Evolutionary conservation across 2,113 vertebrate genomes (phyloP).

Genomic region (Laterallus jamaicensis): DNA sequence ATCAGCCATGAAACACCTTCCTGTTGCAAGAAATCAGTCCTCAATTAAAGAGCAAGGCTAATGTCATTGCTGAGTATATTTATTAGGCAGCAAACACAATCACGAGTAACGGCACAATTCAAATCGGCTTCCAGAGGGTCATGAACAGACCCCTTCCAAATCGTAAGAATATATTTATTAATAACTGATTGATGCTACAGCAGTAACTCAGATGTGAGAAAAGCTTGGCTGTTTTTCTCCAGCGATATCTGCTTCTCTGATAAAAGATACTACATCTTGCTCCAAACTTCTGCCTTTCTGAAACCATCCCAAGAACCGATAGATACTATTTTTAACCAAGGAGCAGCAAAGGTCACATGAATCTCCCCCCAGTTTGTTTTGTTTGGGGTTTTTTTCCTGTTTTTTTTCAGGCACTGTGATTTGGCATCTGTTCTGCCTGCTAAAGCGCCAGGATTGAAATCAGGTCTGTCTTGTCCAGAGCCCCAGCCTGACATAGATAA

Average conservation of each 20-base stretch:
- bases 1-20: slow-evolving; percentile 36
- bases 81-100: background rate
- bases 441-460: background rate
- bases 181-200: background rate
- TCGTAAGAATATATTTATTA: background rate
- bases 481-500: background rate
- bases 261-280: background rate
- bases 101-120: background rate
- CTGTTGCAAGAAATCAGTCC: slow-evolving; percentile 12
- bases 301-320: background rate
- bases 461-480: background rate
- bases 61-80: background rate
- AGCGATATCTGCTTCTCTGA: background rate
- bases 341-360: background rate
- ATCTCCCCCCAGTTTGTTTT: background rate
- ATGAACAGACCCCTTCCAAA: background rate
- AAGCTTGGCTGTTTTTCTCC: background rate
- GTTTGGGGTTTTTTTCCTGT: background rate
- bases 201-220: background rate
- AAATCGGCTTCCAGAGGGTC: background rate
- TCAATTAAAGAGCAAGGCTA: slow-evolving; percentile 14
- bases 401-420: background rate
- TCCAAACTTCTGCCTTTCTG: background rate
- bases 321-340: background rate
- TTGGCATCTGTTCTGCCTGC: background rate